These are phyloP conservation scores for Aporophyla lueneburgensis DNA, from an alignment of 2,888 invertebrate species.

Conservation along the genomic window DNA sequence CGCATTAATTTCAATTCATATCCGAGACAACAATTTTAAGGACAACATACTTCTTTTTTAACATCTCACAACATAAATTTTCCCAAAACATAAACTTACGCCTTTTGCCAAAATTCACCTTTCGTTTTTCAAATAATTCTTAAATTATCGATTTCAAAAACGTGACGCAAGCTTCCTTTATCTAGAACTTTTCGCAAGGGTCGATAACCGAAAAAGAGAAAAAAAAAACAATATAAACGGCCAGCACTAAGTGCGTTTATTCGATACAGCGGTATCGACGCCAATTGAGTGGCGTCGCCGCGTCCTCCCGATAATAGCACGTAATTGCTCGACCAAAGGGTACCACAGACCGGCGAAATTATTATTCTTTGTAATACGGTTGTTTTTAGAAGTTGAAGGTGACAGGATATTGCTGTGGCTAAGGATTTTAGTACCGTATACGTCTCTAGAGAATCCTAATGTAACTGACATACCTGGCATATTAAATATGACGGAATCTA, in stretches of 20 bases:
- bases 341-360: conserved; percentile 48
- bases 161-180: background rate
- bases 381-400: conserved; percentile 21
- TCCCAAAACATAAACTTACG: background rate
- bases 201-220: conserved; percentile 44
- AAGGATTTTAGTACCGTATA: background rate
- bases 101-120: background rate
- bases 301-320: conserved; percentile 76
- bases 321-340: conserved; percentile 75
- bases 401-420: background rate
- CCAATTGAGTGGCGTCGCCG: conserved; percentile 77
- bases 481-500: too few relatives aligned
- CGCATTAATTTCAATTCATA: background rate
- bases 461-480: background rate
- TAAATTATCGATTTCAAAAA: background rate
- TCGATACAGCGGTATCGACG: conserved; percentile 70
- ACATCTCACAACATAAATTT: background rate
- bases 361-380: conserved; percentile 56
- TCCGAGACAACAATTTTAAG: background rate
- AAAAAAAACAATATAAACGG: conserved; percentile 33
- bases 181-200: conserved; percentile 1
- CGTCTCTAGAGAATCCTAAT: background rate
- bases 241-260: conserved; percentile 70
- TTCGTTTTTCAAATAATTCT: background rate
- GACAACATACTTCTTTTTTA: background rate